phyloP scores from a whole-genome alignment of 2,888 invertebrate species.

The Parnassius orleans region DNA sequence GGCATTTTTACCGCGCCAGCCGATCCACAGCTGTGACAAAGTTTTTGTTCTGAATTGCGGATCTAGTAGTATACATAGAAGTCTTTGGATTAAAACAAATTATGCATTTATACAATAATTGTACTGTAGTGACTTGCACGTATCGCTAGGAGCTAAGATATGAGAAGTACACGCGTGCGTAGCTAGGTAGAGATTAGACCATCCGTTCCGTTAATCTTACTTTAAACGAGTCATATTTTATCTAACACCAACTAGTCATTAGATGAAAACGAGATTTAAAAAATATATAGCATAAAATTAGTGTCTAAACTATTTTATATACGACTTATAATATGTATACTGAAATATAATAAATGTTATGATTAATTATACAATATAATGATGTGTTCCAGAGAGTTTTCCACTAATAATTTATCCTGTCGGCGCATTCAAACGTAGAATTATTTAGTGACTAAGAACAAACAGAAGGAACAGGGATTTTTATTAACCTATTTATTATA shows the following conservation, averaged over 20 bases:
- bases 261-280: conserved; percentile 54
- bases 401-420: conserved; percentile 56
- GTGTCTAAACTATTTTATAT: conserved; percentile 47
- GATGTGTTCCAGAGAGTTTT: conserved; percentile 76
- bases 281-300: conserved; percentile 31
- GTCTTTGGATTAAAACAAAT: background rate
- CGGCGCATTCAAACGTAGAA: conserved; percentile 46
- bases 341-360: conserved; percentile 28
- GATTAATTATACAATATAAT: conserved; percentile 40
- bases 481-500: conserved; percentile 37
- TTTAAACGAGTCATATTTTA: conserved; percentile 58
- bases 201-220: conserved; percentile 4
- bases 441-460: conserved; percentile 51
- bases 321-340: conserved; percentile 39
- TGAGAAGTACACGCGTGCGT: background rate
- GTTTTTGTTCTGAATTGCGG: no score
- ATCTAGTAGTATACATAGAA: no score
- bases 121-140: conserved; percentile 4
- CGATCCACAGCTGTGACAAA: no score
- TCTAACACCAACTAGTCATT: conserved; percentile 73
- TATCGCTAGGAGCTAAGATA: conserved; percentile 4
- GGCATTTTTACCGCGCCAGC: no score
- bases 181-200: background rate
- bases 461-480: conserved; percentile 70
- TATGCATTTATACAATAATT: conserved; percentile 13